Evolutionary conservation across 2,888 invertebrate genomes (phyloP).

Genomic region (Lasioglossum marginatum): DNA sequence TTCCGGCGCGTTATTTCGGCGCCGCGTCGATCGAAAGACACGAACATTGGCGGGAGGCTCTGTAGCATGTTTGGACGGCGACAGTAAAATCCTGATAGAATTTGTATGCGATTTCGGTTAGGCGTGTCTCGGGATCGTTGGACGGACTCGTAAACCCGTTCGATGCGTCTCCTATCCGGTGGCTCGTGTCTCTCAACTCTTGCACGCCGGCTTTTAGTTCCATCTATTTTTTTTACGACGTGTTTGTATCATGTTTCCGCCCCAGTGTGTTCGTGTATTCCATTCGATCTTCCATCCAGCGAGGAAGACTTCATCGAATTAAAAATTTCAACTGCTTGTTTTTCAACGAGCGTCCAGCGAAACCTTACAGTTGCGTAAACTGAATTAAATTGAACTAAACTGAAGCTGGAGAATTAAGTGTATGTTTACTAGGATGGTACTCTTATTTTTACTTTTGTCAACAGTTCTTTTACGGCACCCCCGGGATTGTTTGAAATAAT

Average conservation of each 20-base stretch:
- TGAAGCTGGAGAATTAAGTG: not conserved
- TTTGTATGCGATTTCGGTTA: conserved; percentile 55
- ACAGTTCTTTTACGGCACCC: no score
- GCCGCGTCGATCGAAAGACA: not conserved
- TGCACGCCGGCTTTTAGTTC: not conserved
- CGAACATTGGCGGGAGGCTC: not conserved
- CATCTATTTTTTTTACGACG: conserved; percentile 12
- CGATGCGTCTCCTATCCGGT: conserved; percentile 25
- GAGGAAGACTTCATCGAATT: not conserved
- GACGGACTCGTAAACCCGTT: conserved; percentile 34
- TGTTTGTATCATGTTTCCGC: conserved; percentile 6
- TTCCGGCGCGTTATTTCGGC: not conserved
- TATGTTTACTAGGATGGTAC: not conserved
- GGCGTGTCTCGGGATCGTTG: conserved; percentile 34
- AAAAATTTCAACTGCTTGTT: not conserved
- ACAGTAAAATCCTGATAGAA: conserved; percentile 65
- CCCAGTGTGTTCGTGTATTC: not conserved
- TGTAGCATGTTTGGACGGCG: conserved; percentile 56
- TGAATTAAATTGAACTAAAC: no score
- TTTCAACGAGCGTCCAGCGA: not conserved
- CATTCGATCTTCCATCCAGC: not conserved
- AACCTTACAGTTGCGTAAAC: not conserved
- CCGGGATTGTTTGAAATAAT: no score
- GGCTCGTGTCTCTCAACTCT: not conserved
- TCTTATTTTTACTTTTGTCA: no score